Percentiles rank a stretch among this genome's conserved stretches.
Conservation (phyloP, 2,797 vertebrate genomes). For the Coendou prehensilis region DNA sequence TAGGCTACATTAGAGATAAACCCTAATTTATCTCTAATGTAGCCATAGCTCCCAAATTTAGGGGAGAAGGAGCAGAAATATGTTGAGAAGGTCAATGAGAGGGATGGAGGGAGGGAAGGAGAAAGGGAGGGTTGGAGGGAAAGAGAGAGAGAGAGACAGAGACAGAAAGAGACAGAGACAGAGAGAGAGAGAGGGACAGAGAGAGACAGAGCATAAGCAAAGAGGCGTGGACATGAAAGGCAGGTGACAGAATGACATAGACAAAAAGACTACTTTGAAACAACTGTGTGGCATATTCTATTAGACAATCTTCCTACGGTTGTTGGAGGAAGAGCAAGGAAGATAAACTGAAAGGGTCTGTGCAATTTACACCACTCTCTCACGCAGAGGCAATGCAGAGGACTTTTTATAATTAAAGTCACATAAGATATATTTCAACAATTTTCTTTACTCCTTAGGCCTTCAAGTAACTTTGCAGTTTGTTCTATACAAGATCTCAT, state of each 20-base stretch:
- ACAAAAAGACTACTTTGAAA: background rate
- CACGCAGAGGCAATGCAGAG: background rate
- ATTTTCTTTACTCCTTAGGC: constrained; percentile 50
- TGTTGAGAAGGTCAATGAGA: background rate
- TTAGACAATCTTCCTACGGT: background rate
- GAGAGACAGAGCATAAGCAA: background rate
- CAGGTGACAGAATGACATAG: background rate
- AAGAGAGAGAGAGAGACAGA: background rate
- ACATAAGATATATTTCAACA: background rate
- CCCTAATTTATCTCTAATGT: too few relatives aligned
- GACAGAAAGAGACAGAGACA: background rate
- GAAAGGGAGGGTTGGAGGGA: too few relatives aligned
- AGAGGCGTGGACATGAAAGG: background rate
- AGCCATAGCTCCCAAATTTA: background rate
- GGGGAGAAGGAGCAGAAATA: background rate
- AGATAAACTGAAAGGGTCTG: background rate
- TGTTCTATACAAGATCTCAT: background rate
- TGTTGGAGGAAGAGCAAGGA: background rate
- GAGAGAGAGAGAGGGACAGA: background rate
- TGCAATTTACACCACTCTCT: background rate
- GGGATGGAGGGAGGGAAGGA: too few relatives aligned
- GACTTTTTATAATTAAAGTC: background rate
- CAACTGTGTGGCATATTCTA: background rate
- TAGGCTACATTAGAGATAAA: background rate
- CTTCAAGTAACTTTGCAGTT: background rate